Base-by-base conservation (phyloP, 1,140 invertebrate genomes). In the Diachasmimorpha longicaudata region DNA sequence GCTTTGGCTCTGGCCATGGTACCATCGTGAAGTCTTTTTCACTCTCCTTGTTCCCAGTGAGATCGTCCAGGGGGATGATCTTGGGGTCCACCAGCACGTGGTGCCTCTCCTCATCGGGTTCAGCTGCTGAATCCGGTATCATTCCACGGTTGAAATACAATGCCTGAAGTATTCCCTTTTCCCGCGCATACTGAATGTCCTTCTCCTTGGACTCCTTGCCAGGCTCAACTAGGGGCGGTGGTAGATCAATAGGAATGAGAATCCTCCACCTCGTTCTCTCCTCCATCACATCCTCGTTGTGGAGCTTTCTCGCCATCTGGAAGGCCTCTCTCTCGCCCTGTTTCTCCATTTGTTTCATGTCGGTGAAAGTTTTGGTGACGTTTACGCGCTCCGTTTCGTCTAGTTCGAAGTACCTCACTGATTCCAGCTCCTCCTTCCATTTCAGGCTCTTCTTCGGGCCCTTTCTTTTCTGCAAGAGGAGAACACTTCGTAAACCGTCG, bases 301-400 rank as follows among this genome's bases (percentile, higher is more conserved):
- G 91, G 66, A 95, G 89, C 88, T 95, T 95, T 78, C 95, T 92
- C 0, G 92, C 93, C 86, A 94, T 92, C 80, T 95, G 93, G 82
- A 95, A 90, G 25, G 95, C 94, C 88, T 97, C 93, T 70, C 96
- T 92, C 87, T 98, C 97, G 79, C 94, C 90, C 77, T 93, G 91
- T 74, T 95, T 94, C 83, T 98, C 97, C 90, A 96, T 93, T 84
- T 95, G 93, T 85, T 96, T 97, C 94, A 97, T 94, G 79, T 97
- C 96, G n/a, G 92, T 93, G 87, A 98, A 98, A 36, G 95, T 95
- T 86, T 95, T 95, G 0, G 96, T 97, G 0, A 98, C 97, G 89
- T 98, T 98, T 0, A 97, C 96, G 83, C 97, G 92, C 89, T 98
- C 97, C 4, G 94, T 97, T 89, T 98, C 96, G 88, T 98, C 97